These are phyloP conservation scores for Saguinus midas DNA, from an alignment of 2,113 vertebrate genomes.

Conservation along the genomic window DNA sequence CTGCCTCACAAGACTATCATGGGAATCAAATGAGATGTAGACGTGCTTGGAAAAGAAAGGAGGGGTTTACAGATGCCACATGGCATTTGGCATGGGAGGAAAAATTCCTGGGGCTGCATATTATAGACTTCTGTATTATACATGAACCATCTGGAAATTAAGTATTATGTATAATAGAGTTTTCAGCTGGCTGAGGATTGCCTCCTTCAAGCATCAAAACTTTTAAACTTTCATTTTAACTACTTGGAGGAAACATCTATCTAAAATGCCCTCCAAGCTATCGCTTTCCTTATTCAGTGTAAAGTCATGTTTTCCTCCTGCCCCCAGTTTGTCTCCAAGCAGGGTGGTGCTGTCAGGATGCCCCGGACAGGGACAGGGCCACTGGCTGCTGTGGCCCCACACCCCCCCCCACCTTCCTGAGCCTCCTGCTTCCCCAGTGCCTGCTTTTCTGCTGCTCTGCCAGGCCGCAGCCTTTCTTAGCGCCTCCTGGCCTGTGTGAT, in stretches of 20 bases:
- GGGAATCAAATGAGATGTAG: neutral
- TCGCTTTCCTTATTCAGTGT: neutral
- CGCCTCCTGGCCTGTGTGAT: neutral
- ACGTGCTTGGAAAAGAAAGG: conserved; percentile 36
- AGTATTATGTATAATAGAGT: conserved; percentile 46
- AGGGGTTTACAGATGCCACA: conserved; percentile 39
- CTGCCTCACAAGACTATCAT: neutral
- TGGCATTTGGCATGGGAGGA: conserved; percentile 41
- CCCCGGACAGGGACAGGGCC: neutral
- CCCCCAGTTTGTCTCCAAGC: neutral
- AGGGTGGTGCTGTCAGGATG: no score
- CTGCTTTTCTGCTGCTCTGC: neutral
- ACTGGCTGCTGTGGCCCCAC: fast-evolving
- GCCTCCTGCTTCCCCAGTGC: neutral
- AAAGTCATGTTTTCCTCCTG: neutral
- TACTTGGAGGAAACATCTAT: neutral
- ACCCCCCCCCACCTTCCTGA: neutral
- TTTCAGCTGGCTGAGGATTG: conserved; percentile 57
- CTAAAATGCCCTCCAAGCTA: neutral
- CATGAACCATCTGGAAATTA: conserved; percentile 73
- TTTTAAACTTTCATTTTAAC: conserved; percentile 48
- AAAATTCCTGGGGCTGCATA: conserved; percentile 47
- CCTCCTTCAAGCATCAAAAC: conserved; percentile 62
- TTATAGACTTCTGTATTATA: conserved; percentile 66
- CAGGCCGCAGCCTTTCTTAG: neutral